Evolutionary conservation across 2,888 invertebrate genomes (phyloP).

Genomic region (Globia sparganii): DNA sequence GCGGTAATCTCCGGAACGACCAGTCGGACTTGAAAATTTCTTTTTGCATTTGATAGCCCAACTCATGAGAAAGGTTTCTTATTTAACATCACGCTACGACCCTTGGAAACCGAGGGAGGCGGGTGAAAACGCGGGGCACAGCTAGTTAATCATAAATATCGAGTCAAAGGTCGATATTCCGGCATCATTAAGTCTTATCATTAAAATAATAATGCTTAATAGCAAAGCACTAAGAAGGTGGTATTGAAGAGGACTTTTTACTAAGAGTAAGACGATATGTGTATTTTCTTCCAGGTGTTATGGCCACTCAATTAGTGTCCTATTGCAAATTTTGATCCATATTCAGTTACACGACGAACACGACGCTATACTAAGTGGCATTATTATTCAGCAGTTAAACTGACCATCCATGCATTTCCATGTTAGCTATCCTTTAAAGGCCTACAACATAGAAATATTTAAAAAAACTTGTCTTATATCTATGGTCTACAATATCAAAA

Average conservation of each 20-base stretch:
- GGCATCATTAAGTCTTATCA: slow-evolving; percentile 33
- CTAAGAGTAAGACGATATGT: slow-evolving; percentile 63
- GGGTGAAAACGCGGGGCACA: not conserved
- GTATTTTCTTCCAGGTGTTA: slow-evolving; percentile 67
- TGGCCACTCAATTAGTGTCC: slow-evolving; percentile 64
- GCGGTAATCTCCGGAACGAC: not conserved
- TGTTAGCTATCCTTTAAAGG: not conserved
- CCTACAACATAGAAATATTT: not conserved
- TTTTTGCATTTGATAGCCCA: not conserved
- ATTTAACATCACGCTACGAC: not conserved
- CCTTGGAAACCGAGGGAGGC: not conserved
- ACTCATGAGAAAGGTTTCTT: not conserved
- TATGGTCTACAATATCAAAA: not conserved
- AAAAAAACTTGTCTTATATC: not conserved
- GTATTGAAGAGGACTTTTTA: slow-evolving; percentile 47
- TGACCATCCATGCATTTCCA: not conserved
- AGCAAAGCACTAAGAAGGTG: slow-evolving; percentile 57
- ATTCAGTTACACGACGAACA: slow-evolving; percentile 64
- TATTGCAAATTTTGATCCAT: slow-evolving; percentile 66
- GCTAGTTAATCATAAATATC: slow-evolving; percentile 38
- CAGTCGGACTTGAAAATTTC: not conserved
- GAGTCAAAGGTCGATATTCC: slow-evolving; percentile 25
- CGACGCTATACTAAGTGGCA: slow-evolving; percentile 56
- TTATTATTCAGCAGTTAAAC: slow-evolving; percentile 53
- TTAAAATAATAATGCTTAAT: slow-evolving; percentile 36